phyloP scores from a whole-genome alignment of 1,140 invertebrate genomes.

The Drosophila bocki region DNA sequence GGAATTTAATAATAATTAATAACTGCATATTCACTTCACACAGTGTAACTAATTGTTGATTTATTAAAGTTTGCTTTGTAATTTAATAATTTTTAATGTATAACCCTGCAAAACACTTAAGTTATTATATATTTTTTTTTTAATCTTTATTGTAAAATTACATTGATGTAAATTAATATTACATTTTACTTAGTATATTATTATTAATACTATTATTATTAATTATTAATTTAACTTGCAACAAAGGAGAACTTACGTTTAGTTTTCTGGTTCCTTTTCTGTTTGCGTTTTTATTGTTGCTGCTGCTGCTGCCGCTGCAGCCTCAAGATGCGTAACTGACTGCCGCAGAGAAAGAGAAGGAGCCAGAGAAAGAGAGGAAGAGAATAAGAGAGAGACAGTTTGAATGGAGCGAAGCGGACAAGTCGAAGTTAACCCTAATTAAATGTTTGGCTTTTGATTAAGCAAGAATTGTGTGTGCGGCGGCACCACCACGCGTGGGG shows the following conservation, averaged over 20 bases:
- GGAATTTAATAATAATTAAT: not conserved
- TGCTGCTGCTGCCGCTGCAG: slow-evolving; percentile 6
- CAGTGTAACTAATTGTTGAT: not conserved
- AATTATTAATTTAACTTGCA: too few relatives aligned
- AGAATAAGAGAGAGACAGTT: slow-evolving; percentile 4
- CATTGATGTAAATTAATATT: not conserved
- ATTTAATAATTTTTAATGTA: not conserved
- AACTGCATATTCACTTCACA: not conserved
- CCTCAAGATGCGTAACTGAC: slow-evolving; percentile 15
- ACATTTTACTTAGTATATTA: not conserved
- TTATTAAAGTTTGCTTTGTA: not conserved
- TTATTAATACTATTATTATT: not conserved
- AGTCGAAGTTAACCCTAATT: slow-evolving; percentile 50
- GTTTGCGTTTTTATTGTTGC: slow-evolving; percentile 10
- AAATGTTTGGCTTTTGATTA: slow-evolving; percentile 56
- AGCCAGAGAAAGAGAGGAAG: slow-evolving; percentile 12
- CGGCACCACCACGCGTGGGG: slow-evolving; percentile 19
- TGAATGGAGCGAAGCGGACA: slow-evolving; percentile 8
- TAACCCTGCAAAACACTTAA: not conserved
- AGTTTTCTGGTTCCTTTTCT: slow-evolving; percentile 10
- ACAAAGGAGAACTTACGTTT: slow-evolving; percentile 6
- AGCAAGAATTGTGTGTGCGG: slow-evolving; percentile 34
- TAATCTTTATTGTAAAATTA: not conserved
- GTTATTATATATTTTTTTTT: not conserved
- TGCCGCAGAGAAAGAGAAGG: slow-evolving; percentile 4